A percentile compares a stretch with the other conserved stretches of the same genome.
phyloP scores from a whole-genome alignment of 2,113 vertebrate species.

The Centropus bengalensis region DNA sequence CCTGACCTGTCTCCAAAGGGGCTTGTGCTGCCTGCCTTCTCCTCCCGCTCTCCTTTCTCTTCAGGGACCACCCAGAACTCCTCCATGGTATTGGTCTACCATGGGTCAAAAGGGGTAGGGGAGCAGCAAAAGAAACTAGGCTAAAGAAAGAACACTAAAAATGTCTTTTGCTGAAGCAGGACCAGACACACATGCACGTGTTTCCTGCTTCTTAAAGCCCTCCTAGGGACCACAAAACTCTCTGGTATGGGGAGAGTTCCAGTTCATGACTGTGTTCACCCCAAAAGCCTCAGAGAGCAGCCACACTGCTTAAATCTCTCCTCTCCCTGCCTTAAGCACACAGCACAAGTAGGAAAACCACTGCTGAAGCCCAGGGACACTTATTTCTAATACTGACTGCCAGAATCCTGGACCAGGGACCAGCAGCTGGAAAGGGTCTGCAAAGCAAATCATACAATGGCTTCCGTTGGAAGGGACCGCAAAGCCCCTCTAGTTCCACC shows the following conservation, averaged over 20 bases:
- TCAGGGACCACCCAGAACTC: not conserved
- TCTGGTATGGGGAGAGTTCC: too few species aligned
- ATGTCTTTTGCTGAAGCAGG: not conserved
- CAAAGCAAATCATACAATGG: not conserved
- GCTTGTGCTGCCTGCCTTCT: not conserved
- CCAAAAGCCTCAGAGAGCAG: accelerated
- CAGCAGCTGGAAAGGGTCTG: not conserved
- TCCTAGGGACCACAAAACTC: accelerated
- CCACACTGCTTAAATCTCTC: too few species aligned
- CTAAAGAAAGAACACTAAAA: not conserved
- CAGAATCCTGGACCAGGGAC: too few species aligned
- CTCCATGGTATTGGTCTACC: not conserved
- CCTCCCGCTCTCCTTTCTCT: not conserved
- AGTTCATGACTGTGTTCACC: accelerated
- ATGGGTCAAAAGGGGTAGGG: not conserved
- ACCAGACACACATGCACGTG: not conserved
- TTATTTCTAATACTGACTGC: not conserved
- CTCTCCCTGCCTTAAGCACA: not conserved
- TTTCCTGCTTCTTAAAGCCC: not conserved
- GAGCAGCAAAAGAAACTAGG: not conserved
- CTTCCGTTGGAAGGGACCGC: too few species aligned
- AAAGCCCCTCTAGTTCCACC: too few species aligned
- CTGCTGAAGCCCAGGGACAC: not conserved
- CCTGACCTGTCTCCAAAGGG: not conserved
- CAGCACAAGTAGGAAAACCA: not conserved